Evolutionary conservation across 1,140 invertebrate genomes (phyloP), one percentile per base, ranked within the genome.

Genomic region (Drosophila bifasciata): DNA sequence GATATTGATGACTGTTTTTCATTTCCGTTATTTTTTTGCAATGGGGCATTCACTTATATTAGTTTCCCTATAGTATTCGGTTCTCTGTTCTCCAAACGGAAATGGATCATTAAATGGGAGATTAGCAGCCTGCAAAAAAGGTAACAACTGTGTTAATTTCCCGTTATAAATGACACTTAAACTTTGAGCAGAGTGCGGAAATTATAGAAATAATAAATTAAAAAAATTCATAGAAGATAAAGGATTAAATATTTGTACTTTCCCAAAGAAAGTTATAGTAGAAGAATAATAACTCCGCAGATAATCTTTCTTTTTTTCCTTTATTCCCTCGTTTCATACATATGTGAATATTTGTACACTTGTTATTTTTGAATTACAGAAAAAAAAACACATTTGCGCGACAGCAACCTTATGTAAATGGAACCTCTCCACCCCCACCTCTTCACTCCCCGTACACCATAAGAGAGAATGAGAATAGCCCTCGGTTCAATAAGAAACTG

Each of bases 41-140:
- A 7, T 36, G 43, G 17, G 43, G 5, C 56, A 43, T 40, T 72
- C 43, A 49, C 39, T 48, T 52, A 53, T 71, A 61, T 72, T 50
- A 72, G 56, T 61, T 72, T 53, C 39, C 49, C 44, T 40, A 39
- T 58, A 53, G 41, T 43, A 57, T 63, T 68, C 32, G 43, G 21
- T 41, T 39, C 7, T 19, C 15, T 39, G 53, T 74, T 67, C 45
- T 16, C 40, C 40, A 46, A 77, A 59, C 69, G 76, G 76, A 79
- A 79, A 46, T 45, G 15, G 28, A 50, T 74, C 16, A 68, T 79
- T 73, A 55, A 56, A 25, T 52, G 70, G 25, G 8, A 62, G 51
- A 62, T 73, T 51, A 58, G 50, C 5, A 40, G 16, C 23, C 40
- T 45, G 40, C n/a, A 57, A 58, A 40, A 43, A 16, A 43, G 45